Evolutionary conservation across 2,797 vertebrate species (phyloP), one percentile per base, ranked within the genome.

Genomic region (Thaleichthys pacificus): DNA sequence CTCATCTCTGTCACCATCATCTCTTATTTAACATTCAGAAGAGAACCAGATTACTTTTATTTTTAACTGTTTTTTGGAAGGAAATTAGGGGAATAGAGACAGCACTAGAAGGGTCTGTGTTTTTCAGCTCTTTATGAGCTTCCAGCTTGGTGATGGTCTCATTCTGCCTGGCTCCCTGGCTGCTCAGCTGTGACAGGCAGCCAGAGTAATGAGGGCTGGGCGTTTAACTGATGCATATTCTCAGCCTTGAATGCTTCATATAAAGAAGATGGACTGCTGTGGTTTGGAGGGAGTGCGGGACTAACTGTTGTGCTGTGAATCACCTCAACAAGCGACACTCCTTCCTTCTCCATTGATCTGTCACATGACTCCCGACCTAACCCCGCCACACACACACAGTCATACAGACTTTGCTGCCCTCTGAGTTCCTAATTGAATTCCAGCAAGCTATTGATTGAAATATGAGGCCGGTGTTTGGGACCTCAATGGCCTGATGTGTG

Each of bases 201-300:
- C 82, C 81, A 78, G 86, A 90, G 88, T 89, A 90, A 91, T 91
- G 88, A 47, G 42, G 87, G 83, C 51, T n/a, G 84, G 81, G 91
- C 77, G 73, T 88, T 87, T 88, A 89, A 90, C 88, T 86, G 88
- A 90, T 91, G 91, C 91, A 91, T 92, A 92, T 92, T 91, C 89
- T 85, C 88, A 90, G 83, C 87, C 91, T 90, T 91, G 90, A 92
- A 91, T 87, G 87, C 84, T 90, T 89, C 88, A 84, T 89, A 89
- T 90, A 91, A 90, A 92, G 87, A 91, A 91, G 90, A 92, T 87
- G 80, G 90, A 93, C 80, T 85, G 88, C 84, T 67, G 64, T 78
- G 85, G 83, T 85, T 84, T 79, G 66, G 82, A 83, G 86, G 72
- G 81, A 87, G 88, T 70, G 68, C 79, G 86, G 83, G 80, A 85